phyloP scores from a whole-genome alignment of 92 coral and sea anemone genomes.

The Scolanthus callimorphus region DNA sequence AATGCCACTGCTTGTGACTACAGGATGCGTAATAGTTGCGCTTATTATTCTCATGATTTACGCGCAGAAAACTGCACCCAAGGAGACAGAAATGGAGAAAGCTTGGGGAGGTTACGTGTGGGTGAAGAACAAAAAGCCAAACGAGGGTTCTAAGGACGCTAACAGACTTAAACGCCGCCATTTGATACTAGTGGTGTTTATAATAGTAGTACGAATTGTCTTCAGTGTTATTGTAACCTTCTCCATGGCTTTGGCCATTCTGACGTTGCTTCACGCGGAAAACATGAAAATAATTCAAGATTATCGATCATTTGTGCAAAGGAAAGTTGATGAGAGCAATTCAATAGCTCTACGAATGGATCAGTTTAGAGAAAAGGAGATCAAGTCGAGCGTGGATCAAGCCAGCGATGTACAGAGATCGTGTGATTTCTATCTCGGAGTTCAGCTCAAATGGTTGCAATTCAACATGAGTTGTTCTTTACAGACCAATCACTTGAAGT shows the following conservation, averaged over 20 bases:
- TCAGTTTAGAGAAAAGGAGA: conserved; percentile 65
- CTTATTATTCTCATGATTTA: conserved; percentile 41
- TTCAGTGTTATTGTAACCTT: conserved; percentile 58
- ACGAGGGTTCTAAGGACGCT: conserved; percentile 4
- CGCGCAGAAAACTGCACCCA: conserved; percentile 46
- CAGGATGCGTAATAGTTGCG: conserved; percentile 45
- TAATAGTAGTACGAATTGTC: conserved; percentile 38
- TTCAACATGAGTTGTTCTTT: conserved; percentile 62
- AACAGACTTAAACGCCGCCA: conserved; percentile 69
- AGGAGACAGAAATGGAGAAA: conserved; percentile 2
- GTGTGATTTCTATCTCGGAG: conserved; percentile 54
- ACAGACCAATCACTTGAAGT: conserved; percentile 53
- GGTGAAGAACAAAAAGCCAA: conserved; percentile 21
- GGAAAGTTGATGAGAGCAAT: conserved; percentile 49
- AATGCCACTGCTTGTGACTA: conserved; percentile 40
- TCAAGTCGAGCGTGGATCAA: conserved; percentile 40
- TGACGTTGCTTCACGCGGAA: conserved; percentile 54
- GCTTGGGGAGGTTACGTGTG: conserved; percentile 38
- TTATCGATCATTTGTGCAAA: conserved; percentile 38
- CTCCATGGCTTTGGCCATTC: conserved; percentile 54
- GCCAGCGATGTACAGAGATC: conserved; percentile 61
- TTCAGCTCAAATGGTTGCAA: conserved; percentile 49
- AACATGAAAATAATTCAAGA: conserved; percentile 47
- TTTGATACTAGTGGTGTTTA: conserved; percentile 48
- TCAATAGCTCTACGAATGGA: conserved; percentile 57